These are phyloP conservation scores for Eufriesea mexicana DNA, from an alignment of 1,140 invertebrate species.

Conservation along the genomic window DNA sequence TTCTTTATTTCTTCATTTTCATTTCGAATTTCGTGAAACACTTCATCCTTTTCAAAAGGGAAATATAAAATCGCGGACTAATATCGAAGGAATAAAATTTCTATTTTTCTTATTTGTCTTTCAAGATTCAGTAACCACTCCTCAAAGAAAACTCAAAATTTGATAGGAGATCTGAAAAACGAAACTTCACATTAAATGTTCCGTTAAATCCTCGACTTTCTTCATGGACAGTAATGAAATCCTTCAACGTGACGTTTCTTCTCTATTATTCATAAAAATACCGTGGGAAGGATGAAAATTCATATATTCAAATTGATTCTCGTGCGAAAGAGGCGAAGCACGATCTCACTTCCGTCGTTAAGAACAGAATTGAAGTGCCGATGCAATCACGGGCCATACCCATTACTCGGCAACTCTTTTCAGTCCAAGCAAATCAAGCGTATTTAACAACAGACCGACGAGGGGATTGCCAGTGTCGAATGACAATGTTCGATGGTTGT, in stretches of 20 bases:
- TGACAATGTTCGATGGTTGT: conserved; percentile 30
- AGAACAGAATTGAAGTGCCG: conserved; percentile 26
- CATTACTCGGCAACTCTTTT: conserved; percentile 22
- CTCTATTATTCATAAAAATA: conserved; percentile 22
- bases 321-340: conserved; percentile 15
- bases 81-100: neutral
- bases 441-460: conserved; percentile 34
- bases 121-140: neutral
- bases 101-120: neutral
- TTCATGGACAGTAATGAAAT: neutral
- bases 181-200: neutral
- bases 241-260: neutral
- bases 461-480: conserved; percentile 23
- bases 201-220: neutral
- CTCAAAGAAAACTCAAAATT: neutral
- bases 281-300: conserved; percentile 18
- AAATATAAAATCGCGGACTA: no score
- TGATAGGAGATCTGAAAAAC: neutral
- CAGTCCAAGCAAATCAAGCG: conserved; percentile 24
- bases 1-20: no score
- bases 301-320: conserved; percentile 33
- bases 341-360: conserved; percentile 27
- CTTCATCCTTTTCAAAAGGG: no score
- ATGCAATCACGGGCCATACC: conserved; percentile 31
- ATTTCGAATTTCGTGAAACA: no score